These are phyloP conservation scores for Brachynemurus nebulosus DNA, from an alignment of 2,888 invertebrate species.

Conservation along the genomic window DNA sequence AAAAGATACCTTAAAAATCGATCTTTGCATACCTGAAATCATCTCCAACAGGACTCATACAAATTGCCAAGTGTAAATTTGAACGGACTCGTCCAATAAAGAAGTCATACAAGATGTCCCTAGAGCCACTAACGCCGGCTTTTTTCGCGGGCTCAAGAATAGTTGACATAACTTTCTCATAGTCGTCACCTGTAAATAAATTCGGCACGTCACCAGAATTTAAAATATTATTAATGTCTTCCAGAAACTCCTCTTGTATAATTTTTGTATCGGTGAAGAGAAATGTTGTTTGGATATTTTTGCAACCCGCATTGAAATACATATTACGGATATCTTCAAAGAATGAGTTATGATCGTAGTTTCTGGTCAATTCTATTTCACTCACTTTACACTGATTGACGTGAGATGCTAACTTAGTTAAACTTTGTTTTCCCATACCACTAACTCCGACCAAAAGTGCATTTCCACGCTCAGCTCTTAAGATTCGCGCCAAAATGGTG, in stretches of 20 bases:
- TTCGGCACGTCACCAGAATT: conserved; percentile 91
- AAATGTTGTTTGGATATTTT: conserved; percentile 63
- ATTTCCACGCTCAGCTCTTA: conserved; percentile 78
- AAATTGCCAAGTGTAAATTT: conserved; percentile 73
- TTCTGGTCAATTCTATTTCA: conserved; percentile 75
- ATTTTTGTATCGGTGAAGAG: conserved; percentile 85
- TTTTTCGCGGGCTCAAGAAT: conserved; percentile 58
- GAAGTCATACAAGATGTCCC: conserved; percentile 73
- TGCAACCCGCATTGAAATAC: conserved; percentile 64
- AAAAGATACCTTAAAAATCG: background rate
- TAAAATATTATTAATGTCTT: conserved; percentile 83
- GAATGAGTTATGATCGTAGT: conserved; percentile 69
- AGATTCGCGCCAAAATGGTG: conserved; percentile 68
- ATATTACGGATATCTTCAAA: conserved; percentile 74
- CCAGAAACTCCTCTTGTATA: conserved; percentile 77
- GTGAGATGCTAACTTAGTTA: conserved; percentile 72
- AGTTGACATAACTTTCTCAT: conserved; percentile 67
- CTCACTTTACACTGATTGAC: conserved; percentile 67
- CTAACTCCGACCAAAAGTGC: conserved; percentile 79
- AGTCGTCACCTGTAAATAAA: conserved; percentile 75
- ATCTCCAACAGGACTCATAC: conserved; percentile 85
- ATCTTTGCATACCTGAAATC: conserved; percentile 47
- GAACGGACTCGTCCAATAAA: conserved; percentile 72
- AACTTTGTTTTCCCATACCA: conserved; percentile 80
- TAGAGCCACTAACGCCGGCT: conserved; percentile 44